Percentiles rank a stretch among this genome's conserved stretches.
These are phyloP conservation scores for Protophormia terraenovae DNA, from an alignment of 2,888 invertebrate species.

Conservation along the genomic window DNA sequence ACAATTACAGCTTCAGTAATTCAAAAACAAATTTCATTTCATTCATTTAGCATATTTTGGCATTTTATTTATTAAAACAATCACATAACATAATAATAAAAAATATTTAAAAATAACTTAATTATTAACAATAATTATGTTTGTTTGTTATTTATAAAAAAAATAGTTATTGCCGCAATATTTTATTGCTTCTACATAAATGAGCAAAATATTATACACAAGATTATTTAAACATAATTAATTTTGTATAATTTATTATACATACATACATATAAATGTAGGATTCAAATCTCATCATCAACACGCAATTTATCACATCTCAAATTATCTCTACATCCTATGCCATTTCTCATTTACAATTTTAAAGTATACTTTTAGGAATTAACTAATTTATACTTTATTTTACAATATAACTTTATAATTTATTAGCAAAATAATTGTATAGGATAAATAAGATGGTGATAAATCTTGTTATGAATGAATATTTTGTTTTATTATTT, in stretches of 20 bases:
- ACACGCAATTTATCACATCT: neutral
- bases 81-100: conserved; percentile 36
- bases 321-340: too few relatives aligned
- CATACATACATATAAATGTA: neutral
- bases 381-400: neutral
- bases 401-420: neutral
- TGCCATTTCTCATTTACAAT: neutral
- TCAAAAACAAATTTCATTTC: neutral
- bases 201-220: conserved; percentile 20
- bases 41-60: conserved; percentile 1
- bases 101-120: conserved; percentile 30
- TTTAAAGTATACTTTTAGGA: neutral
- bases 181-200: neutral
- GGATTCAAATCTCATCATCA: neutral
- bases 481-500: conserved; percentile 20
- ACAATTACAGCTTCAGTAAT: neutral
- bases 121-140: conserved; percentile 28
- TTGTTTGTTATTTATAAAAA: too few relatives aligned
- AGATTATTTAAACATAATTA: conserved; percentile 23
- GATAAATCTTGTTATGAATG: neutral
- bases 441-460: neutral
- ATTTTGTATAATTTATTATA: conserved; percentile 36
- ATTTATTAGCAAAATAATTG: neutral
- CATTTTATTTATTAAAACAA: conserved; percentile 40
- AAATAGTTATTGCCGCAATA: conserved; percentile 4